Evolutionary conservation across 2,888 invertebrate species (phyloP), one percentile per base, ranked within the genome.

Genomic region (Uloborus plumipes): DNA sequence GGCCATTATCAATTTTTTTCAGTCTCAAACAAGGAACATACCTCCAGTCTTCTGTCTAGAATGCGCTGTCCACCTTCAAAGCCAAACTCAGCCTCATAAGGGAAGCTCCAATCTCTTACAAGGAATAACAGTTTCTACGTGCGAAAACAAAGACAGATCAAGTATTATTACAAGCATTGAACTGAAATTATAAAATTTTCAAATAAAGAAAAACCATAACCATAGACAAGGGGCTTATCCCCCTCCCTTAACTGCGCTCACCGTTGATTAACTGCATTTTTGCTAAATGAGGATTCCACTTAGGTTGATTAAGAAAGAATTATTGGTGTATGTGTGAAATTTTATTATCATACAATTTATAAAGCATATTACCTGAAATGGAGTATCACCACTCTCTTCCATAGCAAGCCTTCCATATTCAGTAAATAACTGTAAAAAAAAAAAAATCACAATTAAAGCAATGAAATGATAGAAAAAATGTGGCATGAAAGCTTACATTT

Each of bases 331-430:
- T 7, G 6, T 9, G 1, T 7, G 16, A 18, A 18, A 18, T 55
- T 55, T 9, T 55, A 55, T 15, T 16, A 55, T 55, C 1, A 15
- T 55, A 18, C 16, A 55, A 11, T 39, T 39, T 6, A 39, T 7
- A 39, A 39, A 9, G 7, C 11, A 39, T 39, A 49, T 39, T 78
- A 84, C 84, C 78, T 84, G 84, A 86, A 91, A 90, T 15, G 98
- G 98, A 86, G 94, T 96, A 85, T 94, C 94, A 6, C 95, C 94
- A 84, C 94, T 93, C 89, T 90, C 90, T 87, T 97, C 97, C 86
- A 98, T 90, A 15, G 99, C 99, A 86, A 99, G 91, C 77, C 98
- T 93, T 0, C 99, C 99, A 90, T 99, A 99, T 89, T 99, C 99
- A 65, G 99, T 99, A 90, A 99, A 99, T 72, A 99, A 90, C 93